Evolutionary conservation across 2,113 vertebrate species (phyloP), one percentile per base, ranked within the genome.

Genomic region (Alaudala cheleensis): DNA sequence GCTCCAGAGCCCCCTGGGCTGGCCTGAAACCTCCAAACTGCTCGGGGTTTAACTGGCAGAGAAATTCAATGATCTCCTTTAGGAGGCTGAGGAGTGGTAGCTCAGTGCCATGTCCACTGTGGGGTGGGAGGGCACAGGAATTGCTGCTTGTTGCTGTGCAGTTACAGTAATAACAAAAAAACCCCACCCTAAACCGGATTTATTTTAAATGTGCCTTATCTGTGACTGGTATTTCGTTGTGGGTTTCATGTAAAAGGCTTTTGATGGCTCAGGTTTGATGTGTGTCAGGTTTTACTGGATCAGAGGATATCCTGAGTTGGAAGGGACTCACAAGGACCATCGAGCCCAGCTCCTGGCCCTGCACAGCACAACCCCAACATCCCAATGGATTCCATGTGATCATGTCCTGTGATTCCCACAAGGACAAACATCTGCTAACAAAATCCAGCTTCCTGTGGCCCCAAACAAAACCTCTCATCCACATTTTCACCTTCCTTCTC

Each of bases 31-130:
- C 82, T 44, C 54, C 22, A 5, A 37, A 6, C 42, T 61, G 21
- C 78, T 26, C 13, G 42, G 64, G 60, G 54, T 66, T 34, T 24
- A 67, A 58, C 0, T 3, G 10, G 5, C 3, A 24, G 56, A 2
- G 62, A 9, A 15, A 51, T 72, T 70, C 9, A 88, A 88, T 6
- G 5, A 56, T 76, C 61, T 82, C 83, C 81, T 90, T 42, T 12
- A 54, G 4, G 8, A 49, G 60, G 8, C 33, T 45, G 60, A 28
- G 0, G 2, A 8, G 5, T 2, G 70, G 65, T 18, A 57, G 39
- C 51, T 74, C 73, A 39, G 61, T 2, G 12, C 24, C 6, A 0
- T 2, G 74, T 18, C 45, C 26, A 2, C 66, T 31, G 79, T 56
- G 77, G 45, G n/a, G 20, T 74, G 14, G 64, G 31, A 47, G 44